phyloP scores from a whole-genome alignment of 2,113 vertebrate species.

The Lagopus leucura region DNA sequence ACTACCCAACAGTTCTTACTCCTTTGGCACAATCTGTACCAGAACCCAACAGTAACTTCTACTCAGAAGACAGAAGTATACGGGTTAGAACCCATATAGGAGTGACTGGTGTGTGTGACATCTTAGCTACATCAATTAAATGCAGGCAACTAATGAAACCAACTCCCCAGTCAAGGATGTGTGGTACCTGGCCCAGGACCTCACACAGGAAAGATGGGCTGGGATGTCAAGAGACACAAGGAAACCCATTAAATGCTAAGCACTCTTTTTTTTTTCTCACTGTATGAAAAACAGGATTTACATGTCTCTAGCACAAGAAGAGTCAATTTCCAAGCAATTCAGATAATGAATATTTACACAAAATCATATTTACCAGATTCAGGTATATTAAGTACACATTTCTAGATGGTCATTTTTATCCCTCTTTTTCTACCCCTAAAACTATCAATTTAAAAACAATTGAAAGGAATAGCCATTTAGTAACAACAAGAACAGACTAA shows the following conservation, averaged over 20 bases:
- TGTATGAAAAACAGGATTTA: neutral
- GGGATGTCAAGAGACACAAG: rapidly evolving
- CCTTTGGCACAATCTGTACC: neutral
- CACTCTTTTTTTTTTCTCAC: neutral
- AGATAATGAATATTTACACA: neutral
- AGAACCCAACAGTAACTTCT: neutral
- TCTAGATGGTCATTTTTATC: neutral
- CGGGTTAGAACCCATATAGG: neutral
- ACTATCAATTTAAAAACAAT: rapidly evolving
- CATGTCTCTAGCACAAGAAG: rapidly evolving
- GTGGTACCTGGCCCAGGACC: neutral
- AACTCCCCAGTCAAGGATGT: neutral
- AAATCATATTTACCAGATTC: neutral
- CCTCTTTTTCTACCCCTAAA: neutral
- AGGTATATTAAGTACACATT: neutral
- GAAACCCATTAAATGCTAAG: neutral
- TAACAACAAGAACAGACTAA: neutral
- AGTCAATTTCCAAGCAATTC: neutral
- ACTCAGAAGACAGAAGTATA: neutral
- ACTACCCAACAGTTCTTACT: neutral
- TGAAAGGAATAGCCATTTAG: neutral
- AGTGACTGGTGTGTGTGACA: neutral
- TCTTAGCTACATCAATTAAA: neutral
- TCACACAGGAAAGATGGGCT: neutral
- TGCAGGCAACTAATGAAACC: neutral